Conservation (phyloP, 2,888 invertebrate genomes). For the Hedychridium roseum region DNA sequence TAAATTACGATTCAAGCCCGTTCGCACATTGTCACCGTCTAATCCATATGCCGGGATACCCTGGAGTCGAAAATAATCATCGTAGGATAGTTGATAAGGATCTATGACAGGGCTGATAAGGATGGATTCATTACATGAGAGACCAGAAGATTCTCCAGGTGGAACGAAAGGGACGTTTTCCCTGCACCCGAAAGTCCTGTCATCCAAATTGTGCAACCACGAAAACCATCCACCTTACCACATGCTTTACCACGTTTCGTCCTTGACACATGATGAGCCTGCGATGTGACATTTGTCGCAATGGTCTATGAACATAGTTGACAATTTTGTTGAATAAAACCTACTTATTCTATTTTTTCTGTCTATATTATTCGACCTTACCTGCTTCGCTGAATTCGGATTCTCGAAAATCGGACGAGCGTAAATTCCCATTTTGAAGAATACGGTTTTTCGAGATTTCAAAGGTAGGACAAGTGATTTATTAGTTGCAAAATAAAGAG, state of each 20-base stretch:
- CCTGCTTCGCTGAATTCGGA: slow-evolving; percentile 17
- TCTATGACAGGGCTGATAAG: background rate
- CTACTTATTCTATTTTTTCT: background rate
- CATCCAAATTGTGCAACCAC: slow-evolving; percentile 97
- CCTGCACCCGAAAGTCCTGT: slow-evolving; percentile 91
- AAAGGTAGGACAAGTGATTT: too few relatives aligned
- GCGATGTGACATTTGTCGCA: slow-evolving; percentile 81
- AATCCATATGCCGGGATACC: slow-evolving; percentile 95
- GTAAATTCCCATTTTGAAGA: slow-evolving; percentile 14
- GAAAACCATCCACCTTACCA: slow-evolving; percentile 84
- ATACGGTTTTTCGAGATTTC: too few relatives aligned
- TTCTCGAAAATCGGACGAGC: slow-evolving; percentile 4
- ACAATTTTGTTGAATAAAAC: background rate
- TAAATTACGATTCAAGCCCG: slow-evolving; percentile 93
- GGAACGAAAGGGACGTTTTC: slow-evolving; percentile 89
- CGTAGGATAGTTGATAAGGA: background rate
- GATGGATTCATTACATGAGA: slow-evolving; percentile 60
- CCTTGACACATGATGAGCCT: slow-evolving; percentile 91
- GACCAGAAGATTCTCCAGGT: slow-evolving; percentile 91
- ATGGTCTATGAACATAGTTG: slow-evolving; percentile 21
- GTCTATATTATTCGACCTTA: slow-evolving; percentile 4
- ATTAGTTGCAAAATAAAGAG: too few relatives aligned
- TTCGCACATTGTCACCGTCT: slow-evolving; percentile 96
- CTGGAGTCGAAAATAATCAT: slow-evolving; percentile 38
- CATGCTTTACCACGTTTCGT: slow-evolving; percentile 89